Conservation (phyloP, 2,888 invertebrate genomes). For the Incurvaria masculella region DNA sequence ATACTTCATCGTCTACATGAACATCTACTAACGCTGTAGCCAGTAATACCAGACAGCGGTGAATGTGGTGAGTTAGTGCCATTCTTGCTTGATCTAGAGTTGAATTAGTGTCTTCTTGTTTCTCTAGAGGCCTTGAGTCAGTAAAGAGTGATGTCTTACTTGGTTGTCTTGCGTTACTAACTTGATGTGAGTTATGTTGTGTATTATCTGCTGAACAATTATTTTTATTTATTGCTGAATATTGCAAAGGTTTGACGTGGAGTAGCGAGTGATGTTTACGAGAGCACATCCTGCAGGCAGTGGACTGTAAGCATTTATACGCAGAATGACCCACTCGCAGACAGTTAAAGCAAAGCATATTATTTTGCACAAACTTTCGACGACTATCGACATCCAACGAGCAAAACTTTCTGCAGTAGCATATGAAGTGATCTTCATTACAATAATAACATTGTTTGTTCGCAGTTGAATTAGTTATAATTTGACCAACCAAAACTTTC, state of each 20-base stretch:
- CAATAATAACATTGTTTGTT: neutral
- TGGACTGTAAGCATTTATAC: conserved; percentile 9
- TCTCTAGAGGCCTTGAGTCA: too few species aligned
- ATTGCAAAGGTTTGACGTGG: too few species aligned
- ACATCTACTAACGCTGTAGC: conserved; percentile 13
- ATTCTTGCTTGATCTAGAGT: neutral
- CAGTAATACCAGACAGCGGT: neutral
- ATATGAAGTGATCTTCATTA: neutral
- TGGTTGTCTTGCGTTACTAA: too few species aligned
- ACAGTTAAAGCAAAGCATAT: conserved; percentile 5
- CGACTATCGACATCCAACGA: neutral
- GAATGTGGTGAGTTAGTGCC: neutral
- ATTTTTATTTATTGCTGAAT: too few species aligned
- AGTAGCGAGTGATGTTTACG: conserved; percentile 14
- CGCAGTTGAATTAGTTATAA: neutral
- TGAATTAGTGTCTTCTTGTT: too few species aligned
- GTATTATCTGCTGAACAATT: too few species aligned
- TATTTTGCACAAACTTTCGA: conserved; percentile 3
- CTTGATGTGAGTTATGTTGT: too few species aligned
- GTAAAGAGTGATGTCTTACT: too few species aligned
- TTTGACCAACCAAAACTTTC: neutral
- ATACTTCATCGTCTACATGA: conserved; percentile 10
- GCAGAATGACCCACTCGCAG: conserved; percentile 9
- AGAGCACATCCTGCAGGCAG: conserved; percentile 13
- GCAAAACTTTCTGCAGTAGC: conserved; percentile 1